Percentiles rank a stretch among this genome's conserved stretches.
phyloP scores from a whole-genome alignment of 2,888 invertebrate genomes.

The Caenorhabditis japonica region DNA sequence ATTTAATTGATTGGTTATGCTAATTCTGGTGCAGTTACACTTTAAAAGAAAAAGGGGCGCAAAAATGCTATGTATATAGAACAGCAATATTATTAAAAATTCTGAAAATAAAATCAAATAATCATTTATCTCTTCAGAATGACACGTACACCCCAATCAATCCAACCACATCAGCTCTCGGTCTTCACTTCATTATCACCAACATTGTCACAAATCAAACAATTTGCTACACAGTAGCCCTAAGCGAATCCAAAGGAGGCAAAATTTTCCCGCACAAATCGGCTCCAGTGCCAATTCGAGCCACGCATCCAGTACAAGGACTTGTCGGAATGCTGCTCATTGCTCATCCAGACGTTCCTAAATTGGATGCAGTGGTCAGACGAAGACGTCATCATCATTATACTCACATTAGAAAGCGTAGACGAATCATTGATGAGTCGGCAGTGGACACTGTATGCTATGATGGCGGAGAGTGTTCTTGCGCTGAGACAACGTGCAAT shows the following conservation, averaged over 20 bases:
- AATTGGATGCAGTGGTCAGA: constrained; percentile 16
- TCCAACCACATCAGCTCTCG: constrained; percentile 47
- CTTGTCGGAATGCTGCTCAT: constrained; percentile 59
- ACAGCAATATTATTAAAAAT: too few species aligned
- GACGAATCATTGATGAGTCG: constrained; percentile 33
- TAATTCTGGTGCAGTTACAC: too few species aligned
- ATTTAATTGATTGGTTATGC: too few species aligned
- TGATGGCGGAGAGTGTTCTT: constrained; percentile 66
- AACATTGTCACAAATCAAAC: constrained; percentile 35
- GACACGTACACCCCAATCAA: constrained; percentile 32
- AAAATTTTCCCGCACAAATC: constrained; percentile 64
- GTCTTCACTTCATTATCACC: constrained; percentile 58
- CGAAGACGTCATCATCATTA: constrained; percentile 23
- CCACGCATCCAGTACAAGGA: constrained; percentile 63
- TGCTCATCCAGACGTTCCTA: constrained; percentile 57
- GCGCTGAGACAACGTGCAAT: constrained; percentile 70
- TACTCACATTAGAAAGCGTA: constrained; percentile 24
- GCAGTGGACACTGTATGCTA: constrained; percentile 62
- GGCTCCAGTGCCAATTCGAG: constrained; percentile 71
- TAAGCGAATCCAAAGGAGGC: constrained; percentile 61
- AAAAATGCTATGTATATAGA: too few species aligned
- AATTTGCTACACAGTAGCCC: constrained; percentile 58
- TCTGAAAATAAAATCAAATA: too few species aligned
- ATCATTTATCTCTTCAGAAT: too few species aligned
- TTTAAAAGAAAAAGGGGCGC: too few species aligned